phyloP scores from a whole-genome alignment of 53 echinoderm and acorn worm genomes.

The Paracentrotus lividus region DNA sequence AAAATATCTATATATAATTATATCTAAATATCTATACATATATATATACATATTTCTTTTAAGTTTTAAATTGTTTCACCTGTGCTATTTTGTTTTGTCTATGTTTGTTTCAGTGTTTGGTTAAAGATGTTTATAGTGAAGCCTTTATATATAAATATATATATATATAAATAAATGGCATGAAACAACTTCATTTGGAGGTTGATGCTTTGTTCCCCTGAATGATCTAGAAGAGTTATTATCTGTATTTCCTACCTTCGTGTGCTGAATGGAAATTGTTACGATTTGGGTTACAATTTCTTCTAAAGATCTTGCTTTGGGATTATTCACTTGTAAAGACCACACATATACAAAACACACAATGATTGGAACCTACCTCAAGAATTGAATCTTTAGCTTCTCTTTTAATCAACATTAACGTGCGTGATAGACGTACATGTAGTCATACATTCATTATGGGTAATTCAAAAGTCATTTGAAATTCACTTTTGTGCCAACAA shows the following conservation, averaged over 20 bases:
- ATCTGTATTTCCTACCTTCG: not conserved
- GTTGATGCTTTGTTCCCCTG: not conserved
- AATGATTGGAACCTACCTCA: not conserved
- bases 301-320: not conserved
- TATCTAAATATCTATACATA: slow-evolving; percentile 51
- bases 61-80: slow-evolving; percentile 14
- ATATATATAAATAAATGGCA: not conserved
- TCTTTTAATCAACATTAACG: not conserved
- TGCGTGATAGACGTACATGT: not conserved
- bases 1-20: slow-evolving; percentile 71
- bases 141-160: slow-evolving; percentile 21
- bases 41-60: slow-evolving; percentile 55
- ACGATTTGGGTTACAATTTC: not conserved
- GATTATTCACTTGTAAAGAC: not conserved
- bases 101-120: not conserved
- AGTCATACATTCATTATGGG: not conserved
- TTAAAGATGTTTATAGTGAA: not conserved
- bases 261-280: not conserved
- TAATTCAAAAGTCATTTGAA: not conserved
- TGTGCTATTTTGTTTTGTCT: slow-evolving; percentile 14
- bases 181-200: not conserved
- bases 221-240: not conserved
- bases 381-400: not conserved
- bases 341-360: too few relatives aligned
- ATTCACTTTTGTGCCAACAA: not conserved